Conservation (phyloP, 2,113 vertebrate genomes). For the Pterocles orientalis region DNA sequence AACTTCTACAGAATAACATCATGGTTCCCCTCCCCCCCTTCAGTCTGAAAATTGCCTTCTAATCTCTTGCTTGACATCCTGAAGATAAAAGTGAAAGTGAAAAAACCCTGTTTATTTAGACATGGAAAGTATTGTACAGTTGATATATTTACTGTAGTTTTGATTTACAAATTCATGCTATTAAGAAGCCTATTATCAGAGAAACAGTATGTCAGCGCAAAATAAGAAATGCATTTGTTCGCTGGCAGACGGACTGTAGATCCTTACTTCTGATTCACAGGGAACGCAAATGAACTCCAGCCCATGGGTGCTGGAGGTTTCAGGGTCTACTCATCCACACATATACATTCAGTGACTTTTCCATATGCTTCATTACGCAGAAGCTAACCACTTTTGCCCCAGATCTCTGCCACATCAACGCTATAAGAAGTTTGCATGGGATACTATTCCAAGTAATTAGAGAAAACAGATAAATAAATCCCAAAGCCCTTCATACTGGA, state of each 20-base stretch:
- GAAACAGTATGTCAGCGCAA: not conserved
- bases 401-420: not conserved
- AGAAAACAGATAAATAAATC: not conserved
- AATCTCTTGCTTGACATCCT: constrained; percentile 74
- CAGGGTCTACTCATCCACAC: not conserved
- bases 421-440: not conserved
- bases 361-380: not conserved
- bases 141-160: constrained; percentile 53
- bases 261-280: constrained; percentile 26
- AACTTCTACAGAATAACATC: constrained; percentile 72
- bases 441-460: not conserved
- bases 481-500: not conserved
- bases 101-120: constrained; percentile 59
- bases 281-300: not conserved
- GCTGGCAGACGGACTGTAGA: not conserved
- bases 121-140: constrained; percentile 37
- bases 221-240: constrained; percentile 42
- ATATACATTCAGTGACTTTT: not conserved
- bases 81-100: constrained; percentile 67
- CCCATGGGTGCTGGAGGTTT: not conserved
- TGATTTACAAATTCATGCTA: constrained; percentile 59
- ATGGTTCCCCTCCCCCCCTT: constrained; percentile 21
- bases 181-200: constrained; percentile 23
- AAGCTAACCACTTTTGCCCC: not conserved
- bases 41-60: constrained; percentile 72